A percentile compares a stretch with the other conserved stretches of the same genome.
These are phyloP conservation scores for Aspidoscelis tigris DNA, from an alignment of 2,113 vertebrate genomes.

Conservation along the genomic window DNA sequence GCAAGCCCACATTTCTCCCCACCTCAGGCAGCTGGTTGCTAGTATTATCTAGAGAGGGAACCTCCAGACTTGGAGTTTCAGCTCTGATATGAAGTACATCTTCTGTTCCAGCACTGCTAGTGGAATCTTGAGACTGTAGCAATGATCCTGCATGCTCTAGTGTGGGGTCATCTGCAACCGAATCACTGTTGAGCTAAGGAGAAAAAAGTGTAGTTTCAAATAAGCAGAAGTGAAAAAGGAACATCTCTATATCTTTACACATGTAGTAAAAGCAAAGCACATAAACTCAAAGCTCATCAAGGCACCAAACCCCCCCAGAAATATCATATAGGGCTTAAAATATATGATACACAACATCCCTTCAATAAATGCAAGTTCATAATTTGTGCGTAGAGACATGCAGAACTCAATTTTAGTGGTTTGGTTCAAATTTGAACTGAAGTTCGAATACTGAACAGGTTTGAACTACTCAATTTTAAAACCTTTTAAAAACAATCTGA, in stretches of 20 bases:
- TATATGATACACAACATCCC: too few species aligned
- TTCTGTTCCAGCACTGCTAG: conserved; percentile 85
- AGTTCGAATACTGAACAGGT: too few species aligned
- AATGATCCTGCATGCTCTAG: conserved; percentile 90
- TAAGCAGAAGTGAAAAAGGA: background rate
- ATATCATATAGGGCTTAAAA: too few species aligned
- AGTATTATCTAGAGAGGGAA: conserved; percentile 91
- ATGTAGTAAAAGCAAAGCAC: background rate
- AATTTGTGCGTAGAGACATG: too few species aligned
- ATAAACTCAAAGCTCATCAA: background rate
- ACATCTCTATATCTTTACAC: background rate
- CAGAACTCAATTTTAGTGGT: too few species aligned
- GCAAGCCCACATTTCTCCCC: conserved; percentile 89
- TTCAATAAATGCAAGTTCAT: too few species aligned
- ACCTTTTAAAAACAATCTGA: too few species aligned
- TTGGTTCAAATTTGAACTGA: too few species aligned
- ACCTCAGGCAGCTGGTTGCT: conserved; percentile 99
- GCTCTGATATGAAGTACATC: conserved; percentile 84
- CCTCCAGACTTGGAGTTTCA: conserved; percentile 90
- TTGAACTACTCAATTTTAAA: too few species aligned
- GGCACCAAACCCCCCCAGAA: too few species aligned
- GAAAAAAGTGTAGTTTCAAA: conserved; percentile 15
- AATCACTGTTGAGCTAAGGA: conserved; percentile 88
- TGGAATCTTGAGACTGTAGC: conserved; percentile 91
- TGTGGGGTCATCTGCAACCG: conserved; percentile 82